Evolutionary conservation across 2,113 vertebrate genomes (phyloP), one percentile per base, ranked within the genome.

Genomic region (Aphyosemion australe): DNA sequence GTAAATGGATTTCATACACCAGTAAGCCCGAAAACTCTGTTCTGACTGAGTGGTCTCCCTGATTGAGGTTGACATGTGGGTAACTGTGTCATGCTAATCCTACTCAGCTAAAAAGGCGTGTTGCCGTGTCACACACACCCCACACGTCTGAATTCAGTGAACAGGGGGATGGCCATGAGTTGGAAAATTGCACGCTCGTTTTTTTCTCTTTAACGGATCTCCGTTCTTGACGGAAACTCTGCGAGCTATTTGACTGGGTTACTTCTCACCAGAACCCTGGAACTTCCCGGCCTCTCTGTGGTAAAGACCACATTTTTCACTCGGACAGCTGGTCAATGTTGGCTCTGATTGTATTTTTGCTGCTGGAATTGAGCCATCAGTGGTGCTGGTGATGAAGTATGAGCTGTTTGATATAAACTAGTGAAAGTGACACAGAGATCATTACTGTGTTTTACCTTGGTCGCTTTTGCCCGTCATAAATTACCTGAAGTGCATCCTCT

Each of bases 1-100:
- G 79, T 79, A 84, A 91, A 89, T 85, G 75, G 76, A 89, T 89
- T 90, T 90, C 82, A 84, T 88, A 90, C 80, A 85, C 75, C 83
- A 87, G 83, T 84, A 78, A 77, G 79, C 81, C 82, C 83, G 61
- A 86, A 86, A 89, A 85, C 80, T 60, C 58, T 43, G 84, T 79
- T 83, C 78, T 82, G 73, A 86, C 82, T 78, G 75, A 86, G 65
- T 83, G 79, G 86, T 72, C 59, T 21, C 66, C 59, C 65, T 89
- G 83, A 89, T 84, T 83, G 80, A 78, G 69, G 76, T 37, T 85
- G 85, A 87, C 85, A 68, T 69, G 74, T 71, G 74, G 49, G 79
- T 69, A 84, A 83, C 78, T 69, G 74, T 51, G 65, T 72, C 74
- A 71, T 71, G 74, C 80, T 86, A 77, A 80, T 84, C 76, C 71